Conservation (phyloP, 2,113 vertebrate species). For the Hylia prasina region DNA sequence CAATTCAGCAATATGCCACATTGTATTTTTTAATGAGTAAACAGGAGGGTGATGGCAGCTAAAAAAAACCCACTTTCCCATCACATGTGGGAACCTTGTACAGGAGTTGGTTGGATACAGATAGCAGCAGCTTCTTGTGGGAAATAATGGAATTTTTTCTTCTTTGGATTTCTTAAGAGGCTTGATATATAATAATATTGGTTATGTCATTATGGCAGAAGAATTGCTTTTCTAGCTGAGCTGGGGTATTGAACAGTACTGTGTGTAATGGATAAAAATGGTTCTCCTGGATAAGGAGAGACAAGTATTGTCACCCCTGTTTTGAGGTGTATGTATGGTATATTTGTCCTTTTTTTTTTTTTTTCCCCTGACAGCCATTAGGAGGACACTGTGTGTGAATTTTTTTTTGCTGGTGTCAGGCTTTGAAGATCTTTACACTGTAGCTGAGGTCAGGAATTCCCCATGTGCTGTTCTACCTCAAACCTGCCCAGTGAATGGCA, state of each 20-base stretch:
- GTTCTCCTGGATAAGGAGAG: background rate
- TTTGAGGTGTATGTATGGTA: background rate
- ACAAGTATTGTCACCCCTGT: background rate
- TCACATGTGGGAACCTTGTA: background rate
- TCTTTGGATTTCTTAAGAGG: background rate
- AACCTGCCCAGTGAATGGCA: background rate
- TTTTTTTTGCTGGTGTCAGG: background rate
- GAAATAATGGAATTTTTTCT: slow-evolving; percentile 18
- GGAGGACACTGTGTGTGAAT: background rate
- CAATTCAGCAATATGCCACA: background rate
- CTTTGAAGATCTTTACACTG: background rate
- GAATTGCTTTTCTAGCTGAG: slow-evolving; percentile 15
- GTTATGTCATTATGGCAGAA: background rate
- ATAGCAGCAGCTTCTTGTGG: background rate
- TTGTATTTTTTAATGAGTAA: background rate
- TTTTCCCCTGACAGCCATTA: background rate
- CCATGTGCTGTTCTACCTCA: background rate
- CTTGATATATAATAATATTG: background rate
- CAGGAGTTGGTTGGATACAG: background rate
- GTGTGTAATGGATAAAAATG: slow-evolving; percentile 28
- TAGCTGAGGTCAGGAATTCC: background rate
- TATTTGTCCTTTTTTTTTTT: background rate
- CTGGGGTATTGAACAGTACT: slow-evolving; percentile 4
- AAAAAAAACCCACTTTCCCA: background rate
- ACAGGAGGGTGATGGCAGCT: background rate